Evolutionary conservation across 2,888 invertebrate genomes (phyloP), one percentile per base, ranked within the genome.

Genomic region (Druceiella hillmani): DNA sequence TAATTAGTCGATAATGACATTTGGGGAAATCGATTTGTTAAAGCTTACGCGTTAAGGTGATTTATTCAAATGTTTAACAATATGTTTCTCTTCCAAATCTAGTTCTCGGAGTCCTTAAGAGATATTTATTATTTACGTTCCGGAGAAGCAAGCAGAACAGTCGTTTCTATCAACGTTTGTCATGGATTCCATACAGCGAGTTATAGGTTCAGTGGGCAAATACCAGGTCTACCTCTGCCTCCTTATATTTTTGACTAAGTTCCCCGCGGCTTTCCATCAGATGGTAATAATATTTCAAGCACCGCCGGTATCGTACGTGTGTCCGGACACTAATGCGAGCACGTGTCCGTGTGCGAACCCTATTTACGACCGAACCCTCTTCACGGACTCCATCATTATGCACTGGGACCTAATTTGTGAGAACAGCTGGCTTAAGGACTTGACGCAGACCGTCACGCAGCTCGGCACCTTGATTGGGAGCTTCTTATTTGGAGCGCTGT

Each of bases 401-500:
- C 78, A 87, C 73, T 89, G 85, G 83, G 69, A 81, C 56, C 66
- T 89, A 43, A 82, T 87, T 13, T 87, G 87, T 56, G 73, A 75
- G 2, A 72, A 63, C 27, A 66, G 68, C 32, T 78, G 80, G 62
- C 59, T 84, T 43, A 71, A 77, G 2, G 81, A 82, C 53, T 65
- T 85, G 15, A 80, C 82, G 1, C 87, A 87, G 60, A 82, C 81
- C 4, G 58, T 84, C 38, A 81, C 85, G 40, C 87, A 87, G 79
- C 58, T 81, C 38, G 87, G 87, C 17, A 78, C 84, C 31, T 64
- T 87, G 50, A 50, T 82, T 17, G 87, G 87, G 26, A 85, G 83
- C 54, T 71, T 87, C 33, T 40, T 78, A 5, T 87, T 87, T 59
- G 87, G 87, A 53, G 78, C 78, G 59, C 66, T 81, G 33, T 78